Conservation (phyloP, 2,888 invertebrate genomes). For the Drosophila prostipennis region DNA sequence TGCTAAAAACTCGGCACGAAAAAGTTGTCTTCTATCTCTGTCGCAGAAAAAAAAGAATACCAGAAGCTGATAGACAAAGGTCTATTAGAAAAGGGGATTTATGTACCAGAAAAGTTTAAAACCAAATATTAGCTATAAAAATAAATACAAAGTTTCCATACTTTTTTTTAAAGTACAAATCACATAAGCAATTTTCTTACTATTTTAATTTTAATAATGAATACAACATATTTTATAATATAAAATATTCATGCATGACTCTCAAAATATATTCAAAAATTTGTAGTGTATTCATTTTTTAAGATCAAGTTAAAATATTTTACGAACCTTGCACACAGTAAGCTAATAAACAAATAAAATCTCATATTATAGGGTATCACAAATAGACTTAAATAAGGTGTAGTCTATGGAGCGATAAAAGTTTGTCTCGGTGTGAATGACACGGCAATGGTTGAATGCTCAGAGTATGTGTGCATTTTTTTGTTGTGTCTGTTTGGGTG, state of each 20-base stretch:
- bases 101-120: no score
- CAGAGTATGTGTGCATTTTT: constrained; percentile 20
- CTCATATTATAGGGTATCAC: not conserved
- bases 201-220: no score
- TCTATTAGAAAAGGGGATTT: constrained; percentile 11
- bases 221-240: no score
- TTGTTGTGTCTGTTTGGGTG: constrained; percentile 36
- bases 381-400: not conserved
- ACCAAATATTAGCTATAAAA: no score
- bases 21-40: constrained; percentile 27
- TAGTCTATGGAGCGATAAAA: constrained; percentile 4
- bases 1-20: constrained; percentile 71
- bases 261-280: no score
- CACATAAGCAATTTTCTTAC: no score
- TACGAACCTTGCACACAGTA: no score
- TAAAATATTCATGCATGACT: no score
- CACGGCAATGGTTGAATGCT: constrained; percentile 56
- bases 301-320: no score
- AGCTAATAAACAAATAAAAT: not conserved
- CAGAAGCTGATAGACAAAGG: constrained; percentile 9
- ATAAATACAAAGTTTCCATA: no score
- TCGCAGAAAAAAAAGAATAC: constrained; percentile 11
- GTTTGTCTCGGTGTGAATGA: constrained; percentile 69
- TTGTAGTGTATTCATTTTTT: no score
- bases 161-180: no score